These are phyloP conservation scores for Lophius americanus DNA, from an alignment of 2,797 vertebrate species.

Conservation along the genomic window DNA sequence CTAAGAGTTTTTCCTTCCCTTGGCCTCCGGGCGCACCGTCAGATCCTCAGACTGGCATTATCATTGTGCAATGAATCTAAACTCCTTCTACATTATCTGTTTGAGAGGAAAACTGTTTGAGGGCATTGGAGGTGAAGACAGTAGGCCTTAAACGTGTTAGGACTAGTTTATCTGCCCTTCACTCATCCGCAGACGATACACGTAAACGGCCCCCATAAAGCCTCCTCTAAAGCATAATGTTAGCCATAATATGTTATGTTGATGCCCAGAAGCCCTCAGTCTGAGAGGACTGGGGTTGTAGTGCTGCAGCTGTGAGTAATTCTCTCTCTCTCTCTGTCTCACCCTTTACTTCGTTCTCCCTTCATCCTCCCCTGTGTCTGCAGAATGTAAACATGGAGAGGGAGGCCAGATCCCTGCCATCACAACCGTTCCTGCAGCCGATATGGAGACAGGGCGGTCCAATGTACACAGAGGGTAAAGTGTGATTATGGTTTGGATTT, in stretches of 20 bases:
- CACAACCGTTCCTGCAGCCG: constrained; percentile 33
- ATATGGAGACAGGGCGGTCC: constrained; percentile 29
- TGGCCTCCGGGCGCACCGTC: constrained; percentile 34
- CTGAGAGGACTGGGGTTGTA: constrained; percentile 28
- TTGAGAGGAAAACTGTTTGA: constrained; percentile 23
- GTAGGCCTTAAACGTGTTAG: constrained; percentile 17
- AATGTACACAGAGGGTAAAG: constrained; percentile 11
- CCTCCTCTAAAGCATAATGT: constrained; percentile 25
- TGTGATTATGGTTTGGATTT: constrained; percentile 26
- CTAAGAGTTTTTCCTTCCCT: constrained; percentile 40
- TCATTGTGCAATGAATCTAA: constrained; percentile 15
- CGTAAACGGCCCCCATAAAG: constrained; percentile 21
- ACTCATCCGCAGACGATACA: constrained; percentile 27
- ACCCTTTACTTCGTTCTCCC: constrained; percentile 13
- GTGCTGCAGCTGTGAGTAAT: constrained; percentile 59
- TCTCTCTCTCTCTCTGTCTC: constrained; percentile 24
- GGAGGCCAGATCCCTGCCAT: constrained; percentile 48
- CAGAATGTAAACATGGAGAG: constrained; percentile 67
- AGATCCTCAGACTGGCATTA: constrained; percentile 27
- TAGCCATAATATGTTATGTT: constrained; percentile 34
- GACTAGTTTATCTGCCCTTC: constrained; percentile 32
- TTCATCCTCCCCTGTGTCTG: constrained; percentile 51
- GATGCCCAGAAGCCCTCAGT: constrained; percentile 38
- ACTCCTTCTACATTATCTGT: constrained; percentile 11
- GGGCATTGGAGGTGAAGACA: constrained; percentile 21